Conservation (phyloP, 1,140 invertebrate species). For the Musca vetustissima region DNA sequence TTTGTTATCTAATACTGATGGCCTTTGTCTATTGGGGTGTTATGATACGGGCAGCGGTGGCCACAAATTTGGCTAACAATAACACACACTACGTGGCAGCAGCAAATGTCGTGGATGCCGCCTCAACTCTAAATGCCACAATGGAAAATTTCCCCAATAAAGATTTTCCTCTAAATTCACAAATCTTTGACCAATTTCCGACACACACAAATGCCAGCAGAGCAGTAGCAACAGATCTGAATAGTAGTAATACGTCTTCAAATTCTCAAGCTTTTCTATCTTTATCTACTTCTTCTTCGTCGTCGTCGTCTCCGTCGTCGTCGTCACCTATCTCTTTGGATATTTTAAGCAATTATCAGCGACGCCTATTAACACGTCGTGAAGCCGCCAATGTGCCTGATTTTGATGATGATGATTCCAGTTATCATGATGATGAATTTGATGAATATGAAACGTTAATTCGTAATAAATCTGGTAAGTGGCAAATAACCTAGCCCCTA, state of each 20-base stretch:
- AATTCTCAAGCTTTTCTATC: too few species aligned
- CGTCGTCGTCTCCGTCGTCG: too few species aligned
- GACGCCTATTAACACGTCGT: slow-evolving; percentile 28
- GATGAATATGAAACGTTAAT: slow-evolving; percentile 52
- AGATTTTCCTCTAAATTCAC: too few species aligned
- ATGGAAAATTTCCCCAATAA: too few species aligned
- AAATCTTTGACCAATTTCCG: too few species aligned
- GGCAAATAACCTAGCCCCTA: too few species aligned
- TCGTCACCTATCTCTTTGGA: slow-evolving; percentile 26
- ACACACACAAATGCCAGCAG: too few species aligned
- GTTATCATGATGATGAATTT: slow-evolving; percentile 49
- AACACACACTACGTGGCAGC: neutral
- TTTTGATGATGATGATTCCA: slow-evolving; percentile 48
- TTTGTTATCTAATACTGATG: slow-evolving; percentile 34
- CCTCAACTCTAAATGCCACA: neutral
- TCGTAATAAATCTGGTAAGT: slow-evolving; percentile 54
- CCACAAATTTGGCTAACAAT: slow-evolving; percentile 15
- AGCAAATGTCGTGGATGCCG: neutral
- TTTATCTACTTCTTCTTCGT: too few species aligned
- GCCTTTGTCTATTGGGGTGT: slow-evolving; percentile 48
- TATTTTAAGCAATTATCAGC: slow-evolving; percentile 8
- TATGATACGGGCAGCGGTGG: slow-evolving; percentile 41
- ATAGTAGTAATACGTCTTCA: too few species aligned
- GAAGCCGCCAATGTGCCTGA: slow-evolving; percentile 53
- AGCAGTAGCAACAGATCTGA: too few species aligned